phyloP scores from a whole-genome alignment of 2,888 invertebrate genomes.

The Physocephala rufipes region DNA sequence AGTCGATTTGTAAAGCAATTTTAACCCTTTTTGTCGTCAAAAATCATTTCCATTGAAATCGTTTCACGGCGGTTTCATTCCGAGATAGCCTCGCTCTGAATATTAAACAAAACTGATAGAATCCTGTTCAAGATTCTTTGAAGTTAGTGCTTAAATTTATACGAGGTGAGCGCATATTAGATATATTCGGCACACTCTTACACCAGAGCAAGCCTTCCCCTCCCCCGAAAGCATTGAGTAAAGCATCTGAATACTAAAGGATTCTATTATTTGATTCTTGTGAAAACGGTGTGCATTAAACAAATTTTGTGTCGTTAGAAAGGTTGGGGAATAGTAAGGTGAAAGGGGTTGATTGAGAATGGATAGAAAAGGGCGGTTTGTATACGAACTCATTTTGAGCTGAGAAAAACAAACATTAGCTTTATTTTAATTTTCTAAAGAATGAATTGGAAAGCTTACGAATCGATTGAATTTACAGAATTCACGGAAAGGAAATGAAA shows the following conservation, averaged over 20 bases:
- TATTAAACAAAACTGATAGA: not conserved
- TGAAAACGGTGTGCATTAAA: not conserved
- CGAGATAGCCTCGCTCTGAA: not conserved
- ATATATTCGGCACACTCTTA: not conserved
- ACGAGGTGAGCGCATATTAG: not conserved
- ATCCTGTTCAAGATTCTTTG: not conserved
- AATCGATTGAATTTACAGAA: no score
- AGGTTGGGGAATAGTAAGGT: not conserved
- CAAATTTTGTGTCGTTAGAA: not conserved
- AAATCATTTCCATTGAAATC: constrained; percentile 28
- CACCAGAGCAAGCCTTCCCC: not conserved
- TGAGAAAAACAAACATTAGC: constrained; percentile 11
- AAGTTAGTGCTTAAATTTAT: not conserved
- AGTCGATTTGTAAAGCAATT: not conserved
- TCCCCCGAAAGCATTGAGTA: no score
- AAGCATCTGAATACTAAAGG: not conserved
- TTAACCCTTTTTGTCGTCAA: constrained; percentile 26
- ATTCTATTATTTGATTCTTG: not conserved
- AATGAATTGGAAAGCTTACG: not conserved
- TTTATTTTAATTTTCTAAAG: constrained; percentile 27
- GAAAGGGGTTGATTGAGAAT: not conserved
- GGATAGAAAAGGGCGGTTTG: not conserved
- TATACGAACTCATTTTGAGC: not conserved
- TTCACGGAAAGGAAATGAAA: not conserved
- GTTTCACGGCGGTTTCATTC: constrained; percentile 11